Percentiles rank a stretch among this genome's conserved stretches.
phyloP scores from a whole-genome alignment of 2,888 invertebrate genomes.

The Epistrophe eligans region DNA sequence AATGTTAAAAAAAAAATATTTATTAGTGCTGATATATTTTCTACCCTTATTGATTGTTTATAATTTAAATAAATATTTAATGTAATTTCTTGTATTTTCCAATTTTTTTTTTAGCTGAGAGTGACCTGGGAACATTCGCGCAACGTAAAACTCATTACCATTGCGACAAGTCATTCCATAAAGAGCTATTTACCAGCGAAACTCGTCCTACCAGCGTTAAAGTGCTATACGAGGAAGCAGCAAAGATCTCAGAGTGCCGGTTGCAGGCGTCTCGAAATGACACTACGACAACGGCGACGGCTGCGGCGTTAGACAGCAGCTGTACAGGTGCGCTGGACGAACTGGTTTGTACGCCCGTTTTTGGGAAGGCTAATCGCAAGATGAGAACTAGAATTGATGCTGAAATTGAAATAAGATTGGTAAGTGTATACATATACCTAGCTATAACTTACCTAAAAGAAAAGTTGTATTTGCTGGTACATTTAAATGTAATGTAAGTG shows the following conservation, averaged over 20 bases:
- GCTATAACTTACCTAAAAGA: background rate
- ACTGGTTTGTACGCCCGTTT: conserved; percentile 92
- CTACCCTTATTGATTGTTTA: no score
- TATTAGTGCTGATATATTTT: no score
- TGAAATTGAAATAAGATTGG: conserved; percentile 95
- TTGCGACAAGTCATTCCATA: conserved; percentile 88
- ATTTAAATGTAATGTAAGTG: background rate
- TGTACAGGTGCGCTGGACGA: conserved; percentile 85
- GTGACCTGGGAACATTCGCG: conserved; percentile 95
- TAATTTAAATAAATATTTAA: no score
- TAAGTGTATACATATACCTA: conserved; percentile 85
- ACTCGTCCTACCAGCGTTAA: conserved; percentile 90
- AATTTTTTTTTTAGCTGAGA: conserved; percentile 89
- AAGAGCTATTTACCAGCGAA: conserved; percentile 90
- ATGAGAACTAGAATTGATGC: conserved; percentile 89
- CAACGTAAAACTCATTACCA: conserved; percentile 91
- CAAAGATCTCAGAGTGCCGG: conserved; percentile 81
- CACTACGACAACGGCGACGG: conserved; percentile 51
- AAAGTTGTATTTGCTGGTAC: background rate
- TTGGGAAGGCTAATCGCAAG: conserved; percentile 89
- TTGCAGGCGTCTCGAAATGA: conserved; percentile 77
- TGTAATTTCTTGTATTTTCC: conserved; percentile 30
- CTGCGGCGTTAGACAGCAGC: conserved; percentile 84
- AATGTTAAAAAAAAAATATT: no score
- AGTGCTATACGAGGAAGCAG: conserved; percentile 91